These are phyloP conservation scores for Odontocolon sp. DNA, from an alignment of 2,888 invertebrate genomes.

Conservation along the genomic window DNA sequence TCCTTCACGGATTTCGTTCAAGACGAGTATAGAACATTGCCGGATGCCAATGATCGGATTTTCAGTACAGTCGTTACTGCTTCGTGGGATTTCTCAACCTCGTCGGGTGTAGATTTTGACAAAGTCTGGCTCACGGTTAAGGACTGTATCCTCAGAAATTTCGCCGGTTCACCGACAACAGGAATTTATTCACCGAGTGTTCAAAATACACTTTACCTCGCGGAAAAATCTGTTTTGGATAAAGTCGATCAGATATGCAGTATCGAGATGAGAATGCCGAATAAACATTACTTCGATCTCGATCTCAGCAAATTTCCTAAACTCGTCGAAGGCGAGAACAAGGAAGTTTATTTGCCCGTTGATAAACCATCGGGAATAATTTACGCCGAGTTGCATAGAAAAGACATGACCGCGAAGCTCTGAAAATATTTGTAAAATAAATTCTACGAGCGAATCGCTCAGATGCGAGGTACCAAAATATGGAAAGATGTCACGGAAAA, in stretches of 20 bases:
- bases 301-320: slow-evolving; percentile 89
- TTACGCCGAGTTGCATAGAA: slow-evolving; percentile 87
- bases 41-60: slow-evolving; percentile 89
- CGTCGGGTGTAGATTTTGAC: slow-evolving; percentile 86
- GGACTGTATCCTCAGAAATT: slow-evolving; percentile 87
- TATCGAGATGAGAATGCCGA: slow-evolving; percentile 90
- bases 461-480: background rate
- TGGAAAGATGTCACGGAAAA: background rate
- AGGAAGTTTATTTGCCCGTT: slow-evolving; percentile 88
- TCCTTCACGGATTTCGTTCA: slow-evolving; percentile 90
- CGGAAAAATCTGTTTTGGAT: slow-evolving; percentile 86
- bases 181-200: slow-evolving; percentile 90
- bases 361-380: slow-evolving; percentile 91
- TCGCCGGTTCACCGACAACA: slow-evolving; percentile 88
- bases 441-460: background rate
- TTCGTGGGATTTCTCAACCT: slow-evolving; percentile 87
- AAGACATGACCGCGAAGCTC: slow-evolving; percentile 82
- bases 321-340: slow-evolving; percentile 84
- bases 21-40: slow-evolving; percentile 89
- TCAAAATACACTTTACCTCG: slow-evolving; percentile 89
- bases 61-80: slow-evolving; percentile 90
- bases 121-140: slow-evolving; percentile 87
- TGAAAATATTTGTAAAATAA: slow-evolving; percentile 71
- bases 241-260: slow-evolving; percentile 86
- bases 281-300: slow-evolving; percentile 90